Conservation (phyloP, 2,113 vertebrate species). For the Chrysemys picta region DNA sequence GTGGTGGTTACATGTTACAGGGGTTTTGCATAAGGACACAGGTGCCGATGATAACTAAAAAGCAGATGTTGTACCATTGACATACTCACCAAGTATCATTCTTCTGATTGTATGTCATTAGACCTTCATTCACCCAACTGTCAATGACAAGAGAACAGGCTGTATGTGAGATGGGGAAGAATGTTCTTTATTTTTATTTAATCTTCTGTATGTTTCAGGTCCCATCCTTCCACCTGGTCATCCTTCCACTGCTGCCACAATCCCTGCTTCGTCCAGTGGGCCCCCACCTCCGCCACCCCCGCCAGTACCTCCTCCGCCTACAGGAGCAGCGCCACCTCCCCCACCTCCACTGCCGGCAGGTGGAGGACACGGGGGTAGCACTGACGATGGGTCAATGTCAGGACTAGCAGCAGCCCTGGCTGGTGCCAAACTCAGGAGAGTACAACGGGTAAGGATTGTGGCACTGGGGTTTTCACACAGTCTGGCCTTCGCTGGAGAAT, state of each 20-base stretch:
- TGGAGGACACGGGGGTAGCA: conserved; percentile 78
- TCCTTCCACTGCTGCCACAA: conserved; percentile 81
- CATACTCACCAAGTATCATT: accelerated
- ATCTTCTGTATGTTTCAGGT: conserved; percentile 80
- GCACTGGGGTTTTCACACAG: accelerated
- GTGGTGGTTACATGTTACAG: background rate
- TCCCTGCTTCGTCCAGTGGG: conserved; percentile 83
- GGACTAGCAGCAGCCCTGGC: conserved; percentile 96
- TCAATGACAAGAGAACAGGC: accelerated
- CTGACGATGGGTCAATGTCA: conserved; percentile 86
- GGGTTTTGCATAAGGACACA: background rate
- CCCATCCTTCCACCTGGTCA: conserved; percentile 89
- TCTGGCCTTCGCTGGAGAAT: background rate
- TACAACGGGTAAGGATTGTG: conserved; percentile 87
- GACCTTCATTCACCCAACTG: background rate
- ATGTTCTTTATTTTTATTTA: accelerated
- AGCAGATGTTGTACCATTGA: background rate
- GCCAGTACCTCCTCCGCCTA: conserved; percentile 88
- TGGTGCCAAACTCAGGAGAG: conserved; percentile 96
- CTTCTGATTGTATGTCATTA: accelerated
- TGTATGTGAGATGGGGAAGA: background rate
- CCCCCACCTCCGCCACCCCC: conserved; percentile 93
- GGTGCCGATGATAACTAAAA: background rate
- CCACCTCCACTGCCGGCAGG: conserved; percentile 89
- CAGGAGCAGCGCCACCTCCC: conserved; percentile 85